Percentiles rank a stretch among this genome's conserved stretches.
These are phyloP conservation scores for Thumatha senex DNA, from an alignment of 2,888 invertebrate species.

Conservation along the genomic window DNA sequence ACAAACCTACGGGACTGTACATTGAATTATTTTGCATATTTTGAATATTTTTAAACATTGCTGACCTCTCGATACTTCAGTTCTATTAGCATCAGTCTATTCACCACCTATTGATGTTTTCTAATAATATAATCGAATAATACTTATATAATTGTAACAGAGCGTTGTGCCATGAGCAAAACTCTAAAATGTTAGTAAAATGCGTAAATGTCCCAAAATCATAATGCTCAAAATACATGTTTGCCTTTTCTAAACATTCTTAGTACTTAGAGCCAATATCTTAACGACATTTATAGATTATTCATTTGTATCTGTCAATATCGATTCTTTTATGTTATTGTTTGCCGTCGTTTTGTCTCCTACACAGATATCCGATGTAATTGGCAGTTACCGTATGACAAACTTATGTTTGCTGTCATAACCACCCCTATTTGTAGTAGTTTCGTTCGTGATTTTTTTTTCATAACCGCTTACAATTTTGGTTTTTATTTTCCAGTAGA, in stretches of 20 bases:
- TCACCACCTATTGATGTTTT: too few relatives aligned
- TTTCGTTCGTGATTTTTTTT: constrained; percentile 15
- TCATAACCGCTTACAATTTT: constrained; percentile 19
- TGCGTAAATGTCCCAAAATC: neutral
- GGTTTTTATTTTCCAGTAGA: constrained; percentile 29
- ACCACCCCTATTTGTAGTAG: constrained; percentile 25
- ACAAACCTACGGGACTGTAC: too few relatives aligned
- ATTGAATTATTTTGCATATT: too few relatives aligned
- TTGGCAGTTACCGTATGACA: constrained; percentile 61
- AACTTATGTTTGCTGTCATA: constrained; percentile 39
- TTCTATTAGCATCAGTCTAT: too few relatives aligned
- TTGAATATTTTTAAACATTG: too few relatives aligned
- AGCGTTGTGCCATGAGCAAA: too few relatives aligned
- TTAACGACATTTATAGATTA: constrained; percentile 81
- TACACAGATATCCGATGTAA: constrained; percentile 66
- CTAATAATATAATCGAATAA: too few relatives aligned
- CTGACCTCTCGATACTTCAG: too few relatives aligned
- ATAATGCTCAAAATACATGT: neutral
- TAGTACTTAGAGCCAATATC: constrained; percentile 56
- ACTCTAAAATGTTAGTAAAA: too few relatives aligned
- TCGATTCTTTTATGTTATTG: constrained; percentile 80
- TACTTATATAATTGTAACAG: too few relatives aligned
- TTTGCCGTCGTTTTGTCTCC: constrained; percentile 65
- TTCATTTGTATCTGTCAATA: constrained; percentile 77
- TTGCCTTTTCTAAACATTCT: constrained; percentile 42